Conservation (phyloP, 1,140 invertebrate species). For the Holotrichia oblita region DNA sequence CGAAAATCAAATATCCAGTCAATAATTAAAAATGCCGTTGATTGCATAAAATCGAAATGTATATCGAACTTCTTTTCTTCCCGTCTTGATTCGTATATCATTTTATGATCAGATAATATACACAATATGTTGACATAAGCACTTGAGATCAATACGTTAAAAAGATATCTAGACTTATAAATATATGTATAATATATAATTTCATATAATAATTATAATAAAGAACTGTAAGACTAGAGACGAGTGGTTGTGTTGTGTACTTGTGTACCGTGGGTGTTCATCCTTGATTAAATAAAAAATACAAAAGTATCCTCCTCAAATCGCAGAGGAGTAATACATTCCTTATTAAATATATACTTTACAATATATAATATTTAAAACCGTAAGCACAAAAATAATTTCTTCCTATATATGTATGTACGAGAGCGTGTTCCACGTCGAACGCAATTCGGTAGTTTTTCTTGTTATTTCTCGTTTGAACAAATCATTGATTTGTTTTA, state of each 20-base stretch:
- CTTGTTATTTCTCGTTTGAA: background rate
- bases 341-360: background rate
- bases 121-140: conserved; percentile 24
- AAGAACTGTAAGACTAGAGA: conserved; percentile 29
- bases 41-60: background rate
- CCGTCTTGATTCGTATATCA: background rate
- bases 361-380: too few species aligned
- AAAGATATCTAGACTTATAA: conserved; percentile 29
- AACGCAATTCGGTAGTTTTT: conserved; percentile 14
- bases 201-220: conserved; percentile 27
- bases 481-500: too few species aligned
- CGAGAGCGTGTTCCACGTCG: background rate
- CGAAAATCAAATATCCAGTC: conserved; percentile 15
- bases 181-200: conserved; percentile 27
- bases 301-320: background rate
- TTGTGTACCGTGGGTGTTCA: too few species aligned
- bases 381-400: background rate
- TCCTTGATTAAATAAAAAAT: conserved; percentile 2
- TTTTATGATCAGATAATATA: background rate
- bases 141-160: conserved; percentile 38
- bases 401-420: background rate
- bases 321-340: background rate
- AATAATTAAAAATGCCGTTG: too few species aligned
- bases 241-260: conserved; percentile 3
- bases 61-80: background rate